These are phyloP conservation scores for Sterna hirundo DNA, from an alignment of 2,113 vertebrate genomes.

Conservation along the genomic window DNA sequence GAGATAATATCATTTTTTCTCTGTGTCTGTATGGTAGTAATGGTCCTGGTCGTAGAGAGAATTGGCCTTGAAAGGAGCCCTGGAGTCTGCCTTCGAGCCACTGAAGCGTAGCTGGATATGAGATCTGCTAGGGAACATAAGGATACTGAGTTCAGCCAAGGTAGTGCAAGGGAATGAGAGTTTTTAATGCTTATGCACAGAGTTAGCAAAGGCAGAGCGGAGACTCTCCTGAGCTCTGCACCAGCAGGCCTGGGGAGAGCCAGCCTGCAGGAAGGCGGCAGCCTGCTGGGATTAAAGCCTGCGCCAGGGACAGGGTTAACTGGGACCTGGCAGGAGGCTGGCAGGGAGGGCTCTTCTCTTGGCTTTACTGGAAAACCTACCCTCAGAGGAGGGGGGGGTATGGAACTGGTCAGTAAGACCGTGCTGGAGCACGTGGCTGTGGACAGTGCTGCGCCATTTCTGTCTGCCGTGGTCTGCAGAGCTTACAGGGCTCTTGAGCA, in stretches of 20 bases:
- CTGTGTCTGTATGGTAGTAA: background rate
- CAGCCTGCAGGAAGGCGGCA: background rate
- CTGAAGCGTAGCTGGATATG: background rate
- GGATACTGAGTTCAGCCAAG: slow-evolving; percentile 9
- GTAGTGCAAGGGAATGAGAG: background rate
- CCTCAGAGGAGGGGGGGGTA: background rate
- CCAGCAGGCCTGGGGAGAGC: background rate
- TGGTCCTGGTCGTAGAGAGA: background rate
- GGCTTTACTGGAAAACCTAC: background rate
- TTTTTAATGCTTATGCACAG: background rate
- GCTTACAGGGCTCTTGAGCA: background rate
- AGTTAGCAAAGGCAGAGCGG: background rate
- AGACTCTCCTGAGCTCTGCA: background rate
- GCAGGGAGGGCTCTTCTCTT: background rate
- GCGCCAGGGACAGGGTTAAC: rapidly evolving
- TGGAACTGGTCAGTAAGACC: background rate
- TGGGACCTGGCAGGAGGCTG: background rate
- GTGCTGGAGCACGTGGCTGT: background rate
- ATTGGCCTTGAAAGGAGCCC: slow-evolving; percentile 2
- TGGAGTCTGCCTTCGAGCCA: background rate
- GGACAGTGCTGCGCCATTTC: background rate
- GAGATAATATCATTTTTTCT: background rate
- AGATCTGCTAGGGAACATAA: background rate
- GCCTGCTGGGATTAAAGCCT: background rate
- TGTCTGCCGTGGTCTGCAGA: background rate